A percentile compares a stretch with the other conserved stretches of the same genome.
Conservation (phyloP, 2,113 vertebrate genomes). For the Grammomys surdaster region DNA sequence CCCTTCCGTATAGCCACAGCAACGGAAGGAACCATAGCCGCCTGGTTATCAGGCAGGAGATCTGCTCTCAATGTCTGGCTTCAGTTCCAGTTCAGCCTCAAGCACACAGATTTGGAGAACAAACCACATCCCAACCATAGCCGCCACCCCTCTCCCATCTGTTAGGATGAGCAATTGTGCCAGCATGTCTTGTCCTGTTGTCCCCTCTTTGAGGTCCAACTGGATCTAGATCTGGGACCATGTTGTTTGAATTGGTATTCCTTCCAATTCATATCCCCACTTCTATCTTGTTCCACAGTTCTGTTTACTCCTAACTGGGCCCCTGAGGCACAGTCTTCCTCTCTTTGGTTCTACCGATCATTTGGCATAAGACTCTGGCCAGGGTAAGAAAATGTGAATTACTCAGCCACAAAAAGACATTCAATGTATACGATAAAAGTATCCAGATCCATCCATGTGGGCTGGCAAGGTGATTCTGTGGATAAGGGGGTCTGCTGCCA, state of each 20-base stretch:
- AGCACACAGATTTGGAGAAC: neutral
- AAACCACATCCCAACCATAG: neutral
- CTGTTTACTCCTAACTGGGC: neutral
- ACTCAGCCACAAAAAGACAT: neutral
- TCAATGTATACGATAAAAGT: neutral
- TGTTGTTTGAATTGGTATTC: fast-evolving
- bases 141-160: neutral
- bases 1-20: neutral
- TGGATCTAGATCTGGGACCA: neutral
- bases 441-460: neutral
- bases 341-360: neutral
- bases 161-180: neutral
- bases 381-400: neutral
- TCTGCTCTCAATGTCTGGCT: too few relatives aligned
- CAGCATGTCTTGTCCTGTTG: neutral
- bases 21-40: neutral
- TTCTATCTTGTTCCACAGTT: neutral
- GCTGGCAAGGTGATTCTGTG: too few relatives aligned
- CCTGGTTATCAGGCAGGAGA: neutral
- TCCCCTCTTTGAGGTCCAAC: neutral
- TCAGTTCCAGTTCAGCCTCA: neutral
- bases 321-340: neutral
- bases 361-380: neutral
- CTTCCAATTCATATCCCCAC: fast-evolving
- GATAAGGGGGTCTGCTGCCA: neutral